A percentile compares a stretch with the other conserved stretches of the same genome.
Evolutionary conservation across 2,113 vertebrate species (phyloP).

Genomic region (Bostrychus sinensis): DNA sequence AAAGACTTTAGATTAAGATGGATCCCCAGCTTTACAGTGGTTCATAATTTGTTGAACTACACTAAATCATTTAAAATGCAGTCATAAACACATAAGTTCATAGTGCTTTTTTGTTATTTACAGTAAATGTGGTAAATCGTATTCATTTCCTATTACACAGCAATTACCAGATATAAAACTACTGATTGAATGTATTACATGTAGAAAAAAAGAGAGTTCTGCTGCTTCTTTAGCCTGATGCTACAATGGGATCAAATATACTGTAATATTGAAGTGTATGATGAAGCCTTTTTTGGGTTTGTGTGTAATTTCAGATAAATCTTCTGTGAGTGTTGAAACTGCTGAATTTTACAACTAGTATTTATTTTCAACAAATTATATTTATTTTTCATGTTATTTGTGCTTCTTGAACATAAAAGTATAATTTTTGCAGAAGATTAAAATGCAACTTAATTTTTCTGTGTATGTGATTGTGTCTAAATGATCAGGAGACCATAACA

Average conservation of each 20-base stretch:
- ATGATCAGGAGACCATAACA: too few species aligned
- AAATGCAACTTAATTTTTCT: too few species aligned
- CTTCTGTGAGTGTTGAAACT: slow-evolving; percentile 5
- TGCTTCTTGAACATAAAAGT: not conserved
- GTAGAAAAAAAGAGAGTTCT: not conserved
- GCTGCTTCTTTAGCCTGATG: not conserved
- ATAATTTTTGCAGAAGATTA: not conserved
- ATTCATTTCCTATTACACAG: not conserved
- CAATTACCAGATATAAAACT: not conserved
- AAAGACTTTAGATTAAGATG: not conserved
- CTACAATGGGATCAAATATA: not conserved
- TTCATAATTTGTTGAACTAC: not conserved
- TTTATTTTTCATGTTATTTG: slow-evolving; percentile 33
- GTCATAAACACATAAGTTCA: not conserved
- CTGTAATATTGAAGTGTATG: not conserved
- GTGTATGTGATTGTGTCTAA: too few species aligned
- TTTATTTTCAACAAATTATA: slow-evolving; percentile 56
- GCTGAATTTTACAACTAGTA: slow-evolving; percentile 31
- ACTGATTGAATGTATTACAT: not conserved
- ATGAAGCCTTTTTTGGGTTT: not conserved
- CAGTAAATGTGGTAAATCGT: not conserved
- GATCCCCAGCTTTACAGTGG: not conserved
- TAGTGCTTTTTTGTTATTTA: not conserved
- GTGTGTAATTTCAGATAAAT: slow-evolving; percentile 11
- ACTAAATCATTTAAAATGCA: not conserved